Evolutionary conservation across 2,888 invertebrate species (phyloP), one percentile per base, ranked within the genome.

Genomic region (Parnassius apollo): DNA sequence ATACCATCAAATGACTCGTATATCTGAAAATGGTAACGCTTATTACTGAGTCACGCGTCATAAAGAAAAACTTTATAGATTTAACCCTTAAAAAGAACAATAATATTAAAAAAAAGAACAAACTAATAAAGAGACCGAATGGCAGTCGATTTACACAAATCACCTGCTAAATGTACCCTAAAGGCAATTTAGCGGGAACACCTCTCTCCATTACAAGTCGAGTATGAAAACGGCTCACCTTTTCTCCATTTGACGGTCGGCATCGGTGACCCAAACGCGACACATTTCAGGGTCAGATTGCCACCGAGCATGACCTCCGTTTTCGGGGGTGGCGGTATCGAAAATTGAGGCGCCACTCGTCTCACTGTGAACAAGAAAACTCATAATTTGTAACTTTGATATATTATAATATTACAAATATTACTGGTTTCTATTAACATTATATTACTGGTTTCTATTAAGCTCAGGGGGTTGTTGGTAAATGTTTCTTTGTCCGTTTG

Each of bases 211-310:
- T 55, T 42, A 60, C 42, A 54, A 49, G 13, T 49, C 18, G 55
- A 49, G 53, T 54, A 61, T 50, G 50, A 53, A 46, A 53, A 35
- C 42, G 44, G 2, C 63, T 61, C 75, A 93, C 94, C 97, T 91
- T 96, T 96, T 71, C 96, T 94, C 97, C 97, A 97, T 87, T 97
- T 98, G 61, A 99, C 98, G 74, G 95, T 96, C 1, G 99, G 99
- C 98, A 99, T 98, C 8, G 99, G 99, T 0, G 99, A 98, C 22
- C 99, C 99, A 44, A 98, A 97, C 10, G 99, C 99, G 61, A 98
- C 98, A 85, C 99, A 99, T 63, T 98, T 98, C 70, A 99, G 92
- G 83, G 98, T 99, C 72, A 99, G 93, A 80, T 96, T 96, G 0
- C 96, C 96, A 12, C 98, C 98, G 57, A 98, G 93, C 94, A 97